These are phyloP conservation scores for Drosophila lacicola DNA, from an alignment of 2,888 invertebrate species.

Conservation along the genomic window DNA sequence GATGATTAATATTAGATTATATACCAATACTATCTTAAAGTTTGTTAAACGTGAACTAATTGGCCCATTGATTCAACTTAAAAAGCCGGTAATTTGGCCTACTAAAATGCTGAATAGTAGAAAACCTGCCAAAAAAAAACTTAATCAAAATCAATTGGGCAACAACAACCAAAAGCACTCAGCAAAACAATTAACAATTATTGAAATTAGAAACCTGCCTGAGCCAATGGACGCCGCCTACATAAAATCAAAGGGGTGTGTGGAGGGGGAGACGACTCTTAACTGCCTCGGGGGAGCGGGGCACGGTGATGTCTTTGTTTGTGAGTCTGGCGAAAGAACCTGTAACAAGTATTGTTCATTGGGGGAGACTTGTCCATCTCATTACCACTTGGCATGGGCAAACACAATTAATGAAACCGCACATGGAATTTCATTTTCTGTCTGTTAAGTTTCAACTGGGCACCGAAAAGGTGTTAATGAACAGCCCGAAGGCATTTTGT, in stretches of 20 bases:
- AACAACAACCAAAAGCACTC: conserved; percentile 54
- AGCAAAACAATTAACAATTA: conserved; percentile 69
- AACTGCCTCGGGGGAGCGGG: not conserved
- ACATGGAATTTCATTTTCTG: conserved; percentile 63
- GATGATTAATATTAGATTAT: too few species aligned
- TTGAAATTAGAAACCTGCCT: conserved; percentile 68
- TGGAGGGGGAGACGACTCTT: conserved; percentile 30
- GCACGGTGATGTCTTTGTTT: conserved; percentile 53
- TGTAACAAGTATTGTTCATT: conserved; percentile 62
- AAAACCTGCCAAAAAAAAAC: conserved; percentile 19
- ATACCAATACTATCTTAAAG: too few species aligned
- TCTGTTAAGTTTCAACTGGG: conserved; percentile 50
- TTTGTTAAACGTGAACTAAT: not conserved
- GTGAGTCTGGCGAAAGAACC: conserved; percentile 56
- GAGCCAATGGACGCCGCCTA: conserved; percentile 53
- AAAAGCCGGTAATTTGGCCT: conserved; percentile 17
- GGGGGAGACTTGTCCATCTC: conserved; percentile 53
- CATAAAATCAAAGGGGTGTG: conserved; percentile 9
- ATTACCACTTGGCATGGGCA: conserved; percentile 72
- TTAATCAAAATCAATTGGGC: conserved; percentile 33
- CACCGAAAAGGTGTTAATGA: conserved; percentile 73
- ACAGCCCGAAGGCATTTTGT: conserved; percentile 72
- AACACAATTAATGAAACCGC: conserved; percentile 78
- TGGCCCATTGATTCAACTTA: not conserved
- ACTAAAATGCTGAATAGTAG: conserved; percentile 3